Base-by-base conservation (phyloP, 1,140 invertebrate genomes). In the Trissolcus basalis region DNA sequence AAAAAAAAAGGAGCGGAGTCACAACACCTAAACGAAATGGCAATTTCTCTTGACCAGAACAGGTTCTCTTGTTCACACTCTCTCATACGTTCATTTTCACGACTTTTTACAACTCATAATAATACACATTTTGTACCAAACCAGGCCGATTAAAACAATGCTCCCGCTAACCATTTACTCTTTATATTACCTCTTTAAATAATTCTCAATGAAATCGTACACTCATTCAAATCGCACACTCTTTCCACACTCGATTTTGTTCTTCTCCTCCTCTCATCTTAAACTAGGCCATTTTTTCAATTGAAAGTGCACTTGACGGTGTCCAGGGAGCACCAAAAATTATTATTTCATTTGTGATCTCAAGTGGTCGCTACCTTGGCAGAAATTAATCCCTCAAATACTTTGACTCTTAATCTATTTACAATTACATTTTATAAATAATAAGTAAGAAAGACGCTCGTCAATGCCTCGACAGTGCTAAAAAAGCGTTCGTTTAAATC, bases 21-120 rank as follows among this genome's bases (percentile, higher is more conserved):
- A 59, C 81, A 85, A 84, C 81, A 85, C 67, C 78, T 84, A 83
- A 84, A 86, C 36, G 51, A 87, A 87, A 87, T 87, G 86, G 86
- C 85, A 87, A 87, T 87, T 87, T 87, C 83, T 86, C 82, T 83
- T 87, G 86, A 87, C 86, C 86, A 87, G 86, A 87, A 87, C 85
- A 82, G 82, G 86, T 87, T 87, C 81, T 79, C 48, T 32, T 84
- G 81, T 83, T 82, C 76, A 58, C 63, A 64, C 53, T 59, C 56
- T 51, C 77, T 65, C 50, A 55, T 58, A 27, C 54, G 27, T 59
- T 48, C 59, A 47, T 74, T 79, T 84, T 82, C 70, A 79, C 80
- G 78, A 86, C 85, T 85, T 85, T 86, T 87, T 87, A 87, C 85
- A 85, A 86, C 82, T 85, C 84, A 81, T 81, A 82, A 81, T 85